These are phyloP conservation scores for Zalophus californianus DNA, from an alignment of 2,797 vertebrate species.

Conservation along the genomic window DNA sequence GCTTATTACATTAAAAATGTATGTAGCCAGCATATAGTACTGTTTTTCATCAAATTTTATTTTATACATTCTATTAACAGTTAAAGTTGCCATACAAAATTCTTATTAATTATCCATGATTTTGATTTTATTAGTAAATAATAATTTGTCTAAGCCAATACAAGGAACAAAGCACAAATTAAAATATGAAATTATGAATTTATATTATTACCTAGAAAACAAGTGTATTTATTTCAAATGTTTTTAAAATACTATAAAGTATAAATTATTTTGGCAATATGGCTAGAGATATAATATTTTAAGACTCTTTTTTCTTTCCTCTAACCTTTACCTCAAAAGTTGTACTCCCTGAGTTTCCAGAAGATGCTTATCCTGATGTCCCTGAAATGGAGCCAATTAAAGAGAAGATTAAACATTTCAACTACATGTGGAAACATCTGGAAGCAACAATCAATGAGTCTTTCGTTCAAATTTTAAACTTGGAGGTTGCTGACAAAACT, in stretches of 20 bases:
- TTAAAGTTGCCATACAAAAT: conserved; percentile 30
- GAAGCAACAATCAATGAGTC: conserved; percentile 81
- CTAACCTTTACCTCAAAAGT: conserved; percentile 86
- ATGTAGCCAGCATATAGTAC: neutral
- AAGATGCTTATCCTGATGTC: conserved; percentile 89
- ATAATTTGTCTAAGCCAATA: conserved; percentile 19
- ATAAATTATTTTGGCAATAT: conserved; percentile 28
- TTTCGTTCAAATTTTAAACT: conserved; percentile 72
- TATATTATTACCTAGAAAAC: conserved; percentile 8
- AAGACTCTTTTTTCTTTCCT: conserved; percentile 23
- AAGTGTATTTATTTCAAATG: conserved; percentile 38
- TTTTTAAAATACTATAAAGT: conserved; percentile 11
- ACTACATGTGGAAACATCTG: conserved; percentile 88
- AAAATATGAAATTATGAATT: conserved; percentile 54
- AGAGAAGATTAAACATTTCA: conserved; percentile 87
- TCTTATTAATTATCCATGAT: neutral
- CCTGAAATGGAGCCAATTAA: conserved; percentile 91
- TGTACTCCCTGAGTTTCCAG: conserved; percentile 85
- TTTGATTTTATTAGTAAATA: conserved; percentile 18
- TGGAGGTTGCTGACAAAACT: conserved; percentile 91
- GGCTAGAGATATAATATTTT: neutral
- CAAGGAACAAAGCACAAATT: neutral
- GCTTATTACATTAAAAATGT: neutral
- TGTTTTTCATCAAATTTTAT: conserved; percentile 59
- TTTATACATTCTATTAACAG: conserved; percentile 11